phyloP scores from a whole-genome alignment of 2,797 vertebrate genomes.

The Tachyglossus aculeatus region DNA sequence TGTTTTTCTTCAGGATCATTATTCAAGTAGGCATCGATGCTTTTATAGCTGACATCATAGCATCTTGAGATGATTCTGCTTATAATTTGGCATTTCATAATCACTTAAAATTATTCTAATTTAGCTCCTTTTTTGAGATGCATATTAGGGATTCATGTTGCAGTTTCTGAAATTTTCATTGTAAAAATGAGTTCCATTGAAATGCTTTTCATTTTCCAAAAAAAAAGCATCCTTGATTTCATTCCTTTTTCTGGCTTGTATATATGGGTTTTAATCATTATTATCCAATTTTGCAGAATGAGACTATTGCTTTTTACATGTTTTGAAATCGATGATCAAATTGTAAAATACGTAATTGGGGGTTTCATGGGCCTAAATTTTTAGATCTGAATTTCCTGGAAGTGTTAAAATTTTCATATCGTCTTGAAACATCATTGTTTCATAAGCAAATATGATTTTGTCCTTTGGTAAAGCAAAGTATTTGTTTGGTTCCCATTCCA shows the following conservation, averaged over 20 bases:
- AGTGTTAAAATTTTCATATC: not conserved
- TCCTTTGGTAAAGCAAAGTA: not conserved
- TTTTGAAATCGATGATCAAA: not conserved
- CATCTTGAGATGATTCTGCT: too few relatives aligned
- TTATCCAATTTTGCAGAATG: not conserved
- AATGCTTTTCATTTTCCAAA: not conserved
- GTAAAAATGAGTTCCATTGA: too few relatives aligned
- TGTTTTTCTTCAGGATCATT: too few relatives aligned
- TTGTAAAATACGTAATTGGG: not conserved
- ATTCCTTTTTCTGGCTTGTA: not conserved
- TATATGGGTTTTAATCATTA: not conserved
- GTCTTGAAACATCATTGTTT: not conserved
- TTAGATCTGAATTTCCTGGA: not conserved
- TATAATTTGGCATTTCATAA: too few relatives aligned
- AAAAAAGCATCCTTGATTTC: not conserved
- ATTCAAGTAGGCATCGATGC: too few relatives aligned
- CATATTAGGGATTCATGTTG: too few relatives aligned
- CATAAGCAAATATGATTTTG: not conserved
- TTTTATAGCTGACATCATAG: too few relatives aligned
- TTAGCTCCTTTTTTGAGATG: too few relatives aligned
- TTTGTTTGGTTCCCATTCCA: not conserved
- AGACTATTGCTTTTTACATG: not conserved
- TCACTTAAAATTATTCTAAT: too few relatives aligned
- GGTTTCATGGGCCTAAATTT: not conserved
- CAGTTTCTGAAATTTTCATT: too few relatives aligned